Evolutionary conservation across 2,888 invertebrate species (phyloP).

Genomic region (Pristionchus japonicus): DNA sequence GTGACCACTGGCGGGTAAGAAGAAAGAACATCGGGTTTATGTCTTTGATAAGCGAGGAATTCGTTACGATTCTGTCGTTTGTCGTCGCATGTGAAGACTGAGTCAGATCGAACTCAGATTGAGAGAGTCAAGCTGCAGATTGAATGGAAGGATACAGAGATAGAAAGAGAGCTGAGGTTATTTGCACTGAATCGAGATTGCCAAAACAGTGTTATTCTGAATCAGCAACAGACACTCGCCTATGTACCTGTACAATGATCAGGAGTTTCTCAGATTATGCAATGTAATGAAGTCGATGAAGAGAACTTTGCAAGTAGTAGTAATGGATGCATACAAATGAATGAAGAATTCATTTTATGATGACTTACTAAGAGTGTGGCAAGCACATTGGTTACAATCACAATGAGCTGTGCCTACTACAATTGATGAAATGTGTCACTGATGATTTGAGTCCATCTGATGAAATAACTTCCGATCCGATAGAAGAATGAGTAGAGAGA

Average conservation of each 20-base stretch:
- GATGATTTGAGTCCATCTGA: not conserved
- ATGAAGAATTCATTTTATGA: not conserved
- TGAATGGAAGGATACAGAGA: no score
- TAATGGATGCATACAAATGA: not conserved
- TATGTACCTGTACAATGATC: no score
- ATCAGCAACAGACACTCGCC: no score
- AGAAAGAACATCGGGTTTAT: not conserved
- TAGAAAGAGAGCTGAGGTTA: not conserved
- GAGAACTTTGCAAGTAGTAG: not conserved
- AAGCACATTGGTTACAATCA: not conserved
- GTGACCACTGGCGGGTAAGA: not conserved
- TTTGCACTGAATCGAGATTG: no score
- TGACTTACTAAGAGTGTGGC: not conserved
- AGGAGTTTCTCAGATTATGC: no score
- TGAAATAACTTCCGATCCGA: not conserved
- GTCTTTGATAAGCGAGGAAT: not conserved
- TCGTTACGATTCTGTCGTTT: not conserved
- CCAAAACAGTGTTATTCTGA: no score
- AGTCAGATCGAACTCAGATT: not conserved
- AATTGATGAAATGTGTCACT: not conserved
- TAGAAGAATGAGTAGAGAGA: not conserved
- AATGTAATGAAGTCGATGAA: not conserved
- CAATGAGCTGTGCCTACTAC: not conserved
- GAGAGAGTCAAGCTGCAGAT: not conserved
- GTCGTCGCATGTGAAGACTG: not conserved